phyloP scores from a whole-genome alignment of 2,888 invertebrate genomes.

The Siphonodentalium dalli region DNA sequence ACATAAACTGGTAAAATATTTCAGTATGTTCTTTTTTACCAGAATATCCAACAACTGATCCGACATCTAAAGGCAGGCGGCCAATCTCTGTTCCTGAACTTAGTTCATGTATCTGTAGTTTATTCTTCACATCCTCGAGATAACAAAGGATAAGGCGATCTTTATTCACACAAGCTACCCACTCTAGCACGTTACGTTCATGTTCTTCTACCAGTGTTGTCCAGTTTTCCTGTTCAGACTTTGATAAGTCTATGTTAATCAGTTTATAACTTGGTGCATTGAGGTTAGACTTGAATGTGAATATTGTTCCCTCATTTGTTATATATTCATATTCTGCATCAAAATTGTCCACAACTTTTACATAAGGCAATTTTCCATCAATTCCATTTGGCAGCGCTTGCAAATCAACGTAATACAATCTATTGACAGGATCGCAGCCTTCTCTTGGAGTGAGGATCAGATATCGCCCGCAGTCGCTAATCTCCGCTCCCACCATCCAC shows the following conservation, averaged over 20 bases:
- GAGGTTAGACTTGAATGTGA: slow-evolving; percentile 90
- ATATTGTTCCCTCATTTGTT: slow-evolving; percentile 83
- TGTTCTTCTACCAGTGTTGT: slow-evolving; percentile 83
- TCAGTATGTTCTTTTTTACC: slow-evolving; percentile 85
- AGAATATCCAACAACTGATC: slow-evolving; percentile 83
- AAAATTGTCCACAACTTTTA: slow-evolving; percentile 84
- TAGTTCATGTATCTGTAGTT: slow-evolving; percentile 81
- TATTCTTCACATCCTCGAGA: slow-evolving; percentile 92
- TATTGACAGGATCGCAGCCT: slow-evolving; percentile 87
- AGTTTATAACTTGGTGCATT: slow-evolving; percentile 91
- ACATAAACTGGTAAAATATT: slow-evolving; percentile 92
- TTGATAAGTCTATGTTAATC: slow-evolving; percentile 74
- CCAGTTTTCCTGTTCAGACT: slow-evolving; percentile 77
- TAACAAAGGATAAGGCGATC: slow-evolving; percentile 88
- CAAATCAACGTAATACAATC: slow-evolving; percentile 85
- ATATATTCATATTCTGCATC: slow-evolving; percentile 96
- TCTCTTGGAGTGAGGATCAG: slow-evolving; percentile 82
- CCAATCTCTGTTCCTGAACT: slow-evolving; percentile 76
- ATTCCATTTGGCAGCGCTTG: slow-evolving; percentile 62
- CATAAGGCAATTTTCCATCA: slow-evolving; percentile 72
- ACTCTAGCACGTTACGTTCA: slow-evolving; percentile 85
- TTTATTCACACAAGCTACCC: slow-evolving; percentile 84
- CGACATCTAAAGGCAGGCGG: slow-evolving; percentile 83
- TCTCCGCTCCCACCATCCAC: slow-evolving; percentile 87
- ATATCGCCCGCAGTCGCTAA: slow-evolving; percentile 91